Evolutionary conservation across 2,888 invertebrate genomes (phyloP).

Genomic region (Alviniconcha strummeri): DNA sequence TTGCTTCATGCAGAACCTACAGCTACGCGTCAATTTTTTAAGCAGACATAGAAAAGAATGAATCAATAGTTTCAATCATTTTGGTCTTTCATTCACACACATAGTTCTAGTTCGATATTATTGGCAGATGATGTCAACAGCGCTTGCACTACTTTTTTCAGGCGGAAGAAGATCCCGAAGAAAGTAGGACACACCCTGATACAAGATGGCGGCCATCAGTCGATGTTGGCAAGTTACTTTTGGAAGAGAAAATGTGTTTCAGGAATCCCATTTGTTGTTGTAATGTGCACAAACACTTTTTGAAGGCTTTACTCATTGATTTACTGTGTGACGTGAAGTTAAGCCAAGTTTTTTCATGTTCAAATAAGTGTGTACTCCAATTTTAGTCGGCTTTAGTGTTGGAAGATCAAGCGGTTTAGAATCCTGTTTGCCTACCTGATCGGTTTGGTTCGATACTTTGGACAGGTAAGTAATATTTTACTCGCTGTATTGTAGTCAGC

Average conservation of each 20-base stretch:
- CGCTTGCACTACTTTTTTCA: slow-evolving; percentile 21
- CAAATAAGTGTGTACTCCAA: neutral
- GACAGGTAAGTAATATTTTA: slow-evolving; percentile 6
- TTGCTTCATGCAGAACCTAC: neutral
- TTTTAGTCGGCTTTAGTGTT: neutral
- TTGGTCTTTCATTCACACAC: neutral
- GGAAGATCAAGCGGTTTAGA: slow-evolving; percentile 5
- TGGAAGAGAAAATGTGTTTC: slow-evolving; percentile 23
- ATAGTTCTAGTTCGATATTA: neutral
- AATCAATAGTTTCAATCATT: neutral
- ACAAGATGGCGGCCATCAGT: slow-evolving; percentile 62
- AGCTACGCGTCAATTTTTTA: neutral
- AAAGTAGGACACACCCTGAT: slow-evolving; percentile 50
- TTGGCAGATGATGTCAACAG: neutral
- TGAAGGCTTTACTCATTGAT: slow-evolving; percentile 5
- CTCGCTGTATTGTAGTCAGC: too few relatives aligned
- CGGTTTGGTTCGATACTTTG: neutral
- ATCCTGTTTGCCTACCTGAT: slow-evolving; percentile 28
- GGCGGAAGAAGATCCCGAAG: slow-evolving; percentile 27
- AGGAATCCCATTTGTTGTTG: neutral
- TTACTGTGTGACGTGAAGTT: neutral
- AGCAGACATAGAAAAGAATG: neutral
- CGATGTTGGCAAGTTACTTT: slow-evolving; percentile 39
- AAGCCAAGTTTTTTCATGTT: neutral
- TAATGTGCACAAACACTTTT: neutral